Evolutionary conservation across 2,888 invertebrate species (phyloP).

Genomic region (Drosophila mercatorum): DNA sequence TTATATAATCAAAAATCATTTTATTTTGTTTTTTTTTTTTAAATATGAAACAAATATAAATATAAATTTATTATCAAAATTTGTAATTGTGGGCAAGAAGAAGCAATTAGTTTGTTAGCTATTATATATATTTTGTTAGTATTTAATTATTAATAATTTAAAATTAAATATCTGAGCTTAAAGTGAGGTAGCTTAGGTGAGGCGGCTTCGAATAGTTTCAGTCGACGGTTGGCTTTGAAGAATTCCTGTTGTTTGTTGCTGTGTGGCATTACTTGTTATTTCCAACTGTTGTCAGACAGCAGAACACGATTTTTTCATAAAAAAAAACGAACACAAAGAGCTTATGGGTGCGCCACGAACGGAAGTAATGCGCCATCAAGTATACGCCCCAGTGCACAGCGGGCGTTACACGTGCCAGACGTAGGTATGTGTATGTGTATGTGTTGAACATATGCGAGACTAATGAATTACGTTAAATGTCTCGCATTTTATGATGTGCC

Average conservation of each 20-base stretch:
- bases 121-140: not conserved
- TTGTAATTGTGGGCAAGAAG: not conserved
- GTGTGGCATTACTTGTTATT: slow-evolving; percentile 15
- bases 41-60: not conserved
- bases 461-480: slow-evolving; percentile 65
- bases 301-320: slow-evolving; percentile 12
- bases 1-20: not conserved
- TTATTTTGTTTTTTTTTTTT: not conserved
- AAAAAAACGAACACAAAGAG: slow-evolving; percentile 7
- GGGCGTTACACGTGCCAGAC: slow-evolving; percentile 54
- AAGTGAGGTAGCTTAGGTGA: too few relatives aligned
- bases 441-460: slow-evolving; percentile 27
- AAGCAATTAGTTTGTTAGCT: not conserved
- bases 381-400: slow-evolving; percentile 51
- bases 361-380: slow-evolving; percentile 51
- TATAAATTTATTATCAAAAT: not conserved
- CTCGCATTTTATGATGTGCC: slow-evolving; percentile 64
- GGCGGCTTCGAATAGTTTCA: not conserved
- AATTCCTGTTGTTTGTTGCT: not conserved
- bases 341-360: slow-evolving; percentile 44
- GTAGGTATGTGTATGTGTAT: not conserved
- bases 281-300: slow-evolving; percentile 10
- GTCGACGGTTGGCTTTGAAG: slow-evolving; percentile 1
- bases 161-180: not conserved
- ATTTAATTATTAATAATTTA: not conserved